phyloP scores from a whole-genome alignment of 2,113 vertebrate genomes.

The Sylvilagus bachmani region DNA sequence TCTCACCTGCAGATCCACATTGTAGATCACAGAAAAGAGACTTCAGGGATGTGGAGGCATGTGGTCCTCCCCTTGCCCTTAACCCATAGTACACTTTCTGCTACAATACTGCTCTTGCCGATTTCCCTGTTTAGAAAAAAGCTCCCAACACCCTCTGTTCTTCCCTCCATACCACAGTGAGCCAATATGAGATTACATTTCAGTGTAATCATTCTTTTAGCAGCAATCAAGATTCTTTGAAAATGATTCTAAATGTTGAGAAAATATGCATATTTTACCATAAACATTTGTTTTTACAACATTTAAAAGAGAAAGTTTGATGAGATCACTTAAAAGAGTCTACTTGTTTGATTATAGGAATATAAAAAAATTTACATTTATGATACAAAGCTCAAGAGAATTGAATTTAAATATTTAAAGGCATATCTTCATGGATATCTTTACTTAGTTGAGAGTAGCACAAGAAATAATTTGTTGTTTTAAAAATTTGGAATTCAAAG shows the following conservation, averaged over 20 bases:
- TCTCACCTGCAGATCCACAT: background rate
- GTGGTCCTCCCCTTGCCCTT: too few relatives aligned
- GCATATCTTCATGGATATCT: background rate
- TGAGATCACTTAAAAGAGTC: background rate
- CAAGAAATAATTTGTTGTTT: slow-evolving; percentile 7
- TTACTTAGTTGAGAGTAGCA: slow-evolving; percentile 32
- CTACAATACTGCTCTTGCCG: background rate
- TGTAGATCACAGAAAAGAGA: background rate
- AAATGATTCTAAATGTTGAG: slow-evolving; percentile 10
- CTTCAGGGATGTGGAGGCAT: background rate
- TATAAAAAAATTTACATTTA: slow-evolving; percentile 8
- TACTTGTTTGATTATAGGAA: slow-evolving; percentile 22
- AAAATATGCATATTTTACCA: background rate
- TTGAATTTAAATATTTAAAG: background rate
- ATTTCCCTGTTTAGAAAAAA: background rate
- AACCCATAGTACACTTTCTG: background rate
- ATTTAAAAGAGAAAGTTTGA: slow-evolving; percentile 33
- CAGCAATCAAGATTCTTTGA: background rate
- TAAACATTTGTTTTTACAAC: slow-evolving; percentile 21
- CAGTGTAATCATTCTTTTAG: background rate
- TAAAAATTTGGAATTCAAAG: slow-evolving; percentile 34
- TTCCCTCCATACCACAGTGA: background rate
- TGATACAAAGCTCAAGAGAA: slow-evolving; percentile 10
- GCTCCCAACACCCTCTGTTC: background rate
- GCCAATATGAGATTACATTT: background rate